Evolutionary conservation across 2,888 invertebrate genomes (phyloP).

Genomic region (Chironomus riparius): DNA sequence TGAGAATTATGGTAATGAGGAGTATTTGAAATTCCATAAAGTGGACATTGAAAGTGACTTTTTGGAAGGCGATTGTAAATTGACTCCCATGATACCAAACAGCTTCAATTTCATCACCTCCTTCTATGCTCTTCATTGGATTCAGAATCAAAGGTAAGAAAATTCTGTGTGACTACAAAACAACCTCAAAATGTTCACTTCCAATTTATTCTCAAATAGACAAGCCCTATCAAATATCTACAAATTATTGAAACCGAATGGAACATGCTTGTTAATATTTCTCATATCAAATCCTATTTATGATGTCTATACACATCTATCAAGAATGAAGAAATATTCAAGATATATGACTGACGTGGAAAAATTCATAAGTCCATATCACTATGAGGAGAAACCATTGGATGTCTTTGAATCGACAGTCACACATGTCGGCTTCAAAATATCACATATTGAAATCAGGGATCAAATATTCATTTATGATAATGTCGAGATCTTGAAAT

Average conservation of each 20-base stretch:
- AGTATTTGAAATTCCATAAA: constrained; percentile 38
- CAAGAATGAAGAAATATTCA: constrained; percentile 50
- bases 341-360: constrained; percentile 56
- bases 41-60: constrained; percentile 23
- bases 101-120: constrained; percentile 64
- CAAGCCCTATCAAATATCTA: constrained; percentile 56
- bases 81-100: constrained; percentile 29
- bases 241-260: constrained; percentile 55
- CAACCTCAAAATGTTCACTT: constrained; percentile 6
- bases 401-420: constrained; percentile 48
- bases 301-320: constrained; percentile 56
- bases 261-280: constrained; percentile 60
- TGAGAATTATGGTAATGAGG: constrained; percentile 42
- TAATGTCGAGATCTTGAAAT: constrained; percentile 48
- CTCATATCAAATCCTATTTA: constrained; percentile 59
- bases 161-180: not conserved
- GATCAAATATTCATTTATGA: constrained; percentile 51
- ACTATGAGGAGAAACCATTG: constrained; percentile 51
- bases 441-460: constrained; percentile 50
- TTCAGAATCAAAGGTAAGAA: constrained; percentile 58
- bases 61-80: not conserved
- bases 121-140: constrained; percentile 74
- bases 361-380: constrained; percentile 59
- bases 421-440: constrained; percentile 51
- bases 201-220: constrained; percentile 40